These are phyloP conservation scores for Polypterus senegalus DNA, from an alignment of 2,113 vertebrate species.

Conservation along the genomic window DNA sequence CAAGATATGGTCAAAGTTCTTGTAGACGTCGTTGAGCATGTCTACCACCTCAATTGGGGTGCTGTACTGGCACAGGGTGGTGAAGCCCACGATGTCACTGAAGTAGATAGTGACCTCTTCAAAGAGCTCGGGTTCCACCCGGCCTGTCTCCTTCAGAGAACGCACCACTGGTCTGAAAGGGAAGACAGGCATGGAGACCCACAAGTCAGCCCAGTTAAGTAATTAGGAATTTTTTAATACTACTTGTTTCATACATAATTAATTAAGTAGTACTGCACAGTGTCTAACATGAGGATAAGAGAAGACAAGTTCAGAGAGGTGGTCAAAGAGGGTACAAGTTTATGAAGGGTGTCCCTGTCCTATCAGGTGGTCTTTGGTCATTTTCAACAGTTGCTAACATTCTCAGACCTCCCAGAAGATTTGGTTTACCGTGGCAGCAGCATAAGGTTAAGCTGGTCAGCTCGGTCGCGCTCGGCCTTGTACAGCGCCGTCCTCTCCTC, in stretches of 20 bases:
- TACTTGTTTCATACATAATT: too few species aligned
- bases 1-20: constrained; percentile 88
- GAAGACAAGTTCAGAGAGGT: too few species aligned
- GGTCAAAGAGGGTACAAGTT: too few species aligned
- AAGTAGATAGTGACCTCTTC: constrained; percentile 95
- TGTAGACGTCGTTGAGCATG: constrained; percentile 96
- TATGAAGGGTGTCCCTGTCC: too few species aligned
- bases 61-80: constrained; percentile 92
- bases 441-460: constrained; percentile 89
- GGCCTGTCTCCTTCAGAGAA: constrained; percentile 85
- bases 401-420: background rate
- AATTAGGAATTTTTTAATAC: too few species aligned
- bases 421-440: constrained; percentile 71
- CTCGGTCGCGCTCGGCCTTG: constrained; percentile 87
- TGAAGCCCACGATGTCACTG: constrained; percentile 96
- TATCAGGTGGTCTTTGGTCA: too few species aligned
- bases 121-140: constrained; percentile 83
- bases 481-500: constrained; percentile 85
- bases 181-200: background rate
- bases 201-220: background rate
- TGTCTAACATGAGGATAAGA: too few species aligned
- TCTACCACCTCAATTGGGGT: constrained; percentile 96
- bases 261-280: too few species aligned
- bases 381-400: too few species aligned
- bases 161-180: constrained; percentile 76